These are phyloP conservation scores for Muschampia plurimacula DNA, from an alignment of 2,888 invertebrate species.

Conservation along the genomic window DNA sequence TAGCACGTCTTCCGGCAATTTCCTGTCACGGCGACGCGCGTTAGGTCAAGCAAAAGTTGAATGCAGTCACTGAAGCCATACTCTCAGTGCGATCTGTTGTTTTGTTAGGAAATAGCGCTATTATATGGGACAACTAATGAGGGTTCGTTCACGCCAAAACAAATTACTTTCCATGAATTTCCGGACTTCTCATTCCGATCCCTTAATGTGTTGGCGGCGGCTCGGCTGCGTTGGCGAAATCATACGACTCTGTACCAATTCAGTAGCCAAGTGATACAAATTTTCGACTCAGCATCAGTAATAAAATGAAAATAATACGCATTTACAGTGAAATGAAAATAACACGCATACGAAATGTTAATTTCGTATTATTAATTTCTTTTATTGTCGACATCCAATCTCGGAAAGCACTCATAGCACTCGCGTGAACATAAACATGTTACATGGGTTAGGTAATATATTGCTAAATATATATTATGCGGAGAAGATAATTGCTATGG, in stretches of 20 bases:
- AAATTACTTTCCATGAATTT: constrained; percentile 77
- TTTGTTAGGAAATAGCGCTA: constrained; percentile 36
- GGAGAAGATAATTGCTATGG: constrained; percentile 7
- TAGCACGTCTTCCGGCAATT: constrained; percentile 18
- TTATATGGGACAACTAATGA: constrained; percentile 50
- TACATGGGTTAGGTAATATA: constrained; percentile 43
- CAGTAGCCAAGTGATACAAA: constrained; percentile 78
- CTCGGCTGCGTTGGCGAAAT: constrained; percentile 71
- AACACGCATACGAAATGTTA: constrained; percentile 37
- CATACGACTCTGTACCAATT: constrained; percentile 68
- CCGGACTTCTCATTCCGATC: constrained; percentile 73
- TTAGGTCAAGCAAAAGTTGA: constrained; percentile 23
- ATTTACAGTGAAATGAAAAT: constrained; percentile 50
- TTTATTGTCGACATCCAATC: constrained; percentile 50
- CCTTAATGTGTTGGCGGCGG: constrained; percentile 68
- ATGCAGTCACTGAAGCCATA: constrained; percentile 18
- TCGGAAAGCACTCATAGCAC: constrained; percentile 39
- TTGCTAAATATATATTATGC: neutral
- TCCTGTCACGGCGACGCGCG: neutral
- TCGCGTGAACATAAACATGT: constrained; percentile 40
- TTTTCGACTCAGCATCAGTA: constrained; percentile 72
- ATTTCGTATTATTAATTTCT: constrained; percentile 68
- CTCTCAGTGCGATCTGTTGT: constrained; percentile 9
- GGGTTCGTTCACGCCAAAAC: constrained; percentile 62
- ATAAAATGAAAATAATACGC: constrained; percentile 77